These are phyloP conservation scores for Odontocerum albicorne DNA, from an alignment of 2,888 invertebrate species.

Conservation along the genomic window DNA sequence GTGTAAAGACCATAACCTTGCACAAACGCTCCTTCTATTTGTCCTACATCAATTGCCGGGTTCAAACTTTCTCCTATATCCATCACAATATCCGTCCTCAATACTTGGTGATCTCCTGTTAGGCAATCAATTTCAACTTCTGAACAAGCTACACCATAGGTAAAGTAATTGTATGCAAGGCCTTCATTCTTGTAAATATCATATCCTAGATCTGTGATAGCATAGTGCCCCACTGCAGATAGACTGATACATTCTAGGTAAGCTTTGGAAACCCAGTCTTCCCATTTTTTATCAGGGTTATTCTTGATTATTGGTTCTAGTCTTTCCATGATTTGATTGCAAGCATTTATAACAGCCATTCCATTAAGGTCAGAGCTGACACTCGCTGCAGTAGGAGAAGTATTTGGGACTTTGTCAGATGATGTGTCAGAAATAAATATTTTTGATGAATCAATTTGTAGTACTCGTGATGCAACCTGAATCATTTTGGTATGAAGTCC, in stretches of 20 bases:
- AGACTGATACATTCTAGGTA: slow-evolving; percentile 77
- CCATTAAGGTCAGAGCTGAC: slow-evolving; percentile 89
- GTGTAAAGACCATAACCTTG: slow-evolving; percentile 94
- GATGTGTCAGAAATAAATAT: slow-evolving; percentile 83
- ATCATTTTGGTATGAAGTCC: slow-evolving; percentile 96
- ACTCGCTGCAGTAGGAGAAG: slow-evolving; percentile 88
- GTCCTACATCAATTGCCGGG: slow-evolving; percentile 96
- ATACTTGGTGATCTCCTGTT: slow-evolving; percentile 89
- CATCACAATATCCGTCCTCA: slow-evolving; percentile 94
- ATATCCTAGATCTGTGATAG: slow-evolving; percentile 73
- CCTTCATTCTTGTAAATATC: slow-evolving; percentile 71
- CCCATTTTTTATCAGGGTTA: slow-evolving; percentile 80
- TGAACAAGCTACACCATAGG: slow-evolving; percentile 82
- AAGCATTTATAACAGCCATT: slow-evolving; percentile 86
- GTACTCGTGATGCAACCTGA: slow-evolving; percentile 78
- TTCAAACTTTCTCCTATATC: slow-evolving; percentile 94
- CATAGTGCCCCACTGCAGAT: slow-evolving; percentile 82
- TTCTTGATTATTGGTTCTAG: slow-evolving; percentile 73
- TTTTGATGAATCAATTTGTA: slow-evolving; percentile 69
- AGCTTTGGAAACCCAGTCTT: slow-evolving; percentile 78
- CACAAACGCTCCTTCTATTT: slow-evolving; percentile 93
- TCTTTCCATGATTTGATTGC: slow-evolving; percentile 70
- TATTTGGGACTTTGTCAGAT: slow-evolving; percentile 91
- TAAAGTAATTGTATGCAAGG: slow-evolving; percentile 79
- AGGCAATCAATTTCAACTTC: slow-evolving; percentile 93